Conservation (phyloP, 2,888 invertebrate species). For the Helleia helle region DNA sequence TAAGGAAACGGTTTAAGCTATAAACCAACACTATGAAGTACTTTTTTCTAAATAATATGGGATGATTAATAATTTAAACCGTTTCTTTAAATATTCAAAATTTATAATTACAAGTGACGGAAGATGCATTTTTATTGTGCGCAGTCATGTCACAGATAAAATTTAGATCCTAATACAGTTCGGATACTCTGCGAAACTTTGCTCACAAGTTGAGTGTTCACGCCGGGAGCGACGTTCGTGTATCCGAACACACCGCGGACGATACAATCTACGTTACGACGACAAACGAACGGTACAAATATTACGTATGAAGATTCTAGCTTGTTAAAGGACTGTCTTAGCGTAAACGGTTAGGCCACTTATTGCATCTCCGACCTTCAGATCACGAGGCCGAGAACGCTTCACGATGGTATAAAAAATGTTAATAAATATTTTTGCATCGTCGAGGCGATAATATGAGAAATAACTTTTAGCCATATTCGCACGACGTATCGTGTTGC, state of each 20-base stretch:
- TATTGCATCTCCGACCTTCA: constrained; percentile 18
- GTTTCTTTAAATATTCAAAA: not conserved
- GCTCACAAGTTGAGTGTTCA: too few relatives aligned
- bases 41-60: too few relatives aligned
- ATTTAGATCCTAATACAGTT: constrained; percentile 1
- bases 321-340: constrained; percentile 28
- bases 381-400: constrained; percentile 21
- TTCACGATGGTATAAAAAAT: too few relatives aligned
- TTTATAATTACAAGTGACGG: constrained; percentile 25
- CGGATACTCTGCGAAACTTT: not conserved
- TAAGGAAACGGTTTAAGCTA: constrained; percentile 5
- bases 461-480: too few relatives aligned
- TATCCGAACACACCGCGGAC: constrained; percentile 37
- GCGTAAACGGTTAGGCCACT: constrained; percentile 29
- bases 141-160: constrained; percentile 17
- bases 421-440: too few relatives aligned
- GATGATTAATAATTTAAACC: constrained; percentile 11
- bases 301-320: constrained; percentile 55
- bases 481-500: not conserved
- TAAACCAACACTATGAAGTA: constrained; percentile 23
- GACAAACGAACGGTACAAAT: constrained; percentile 9
- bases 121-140: constrained; percentile 42
- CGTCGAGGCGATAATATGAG: too few relatives aligned
- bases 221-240: not conserved
- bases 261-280: constrained; percentile 36